Evolutionary conservation across 2,113 vertebrate genomes (phyloP), one percentile per base, ranked within the genome.

Genomic region (Cercopithecus mona): DNA sequence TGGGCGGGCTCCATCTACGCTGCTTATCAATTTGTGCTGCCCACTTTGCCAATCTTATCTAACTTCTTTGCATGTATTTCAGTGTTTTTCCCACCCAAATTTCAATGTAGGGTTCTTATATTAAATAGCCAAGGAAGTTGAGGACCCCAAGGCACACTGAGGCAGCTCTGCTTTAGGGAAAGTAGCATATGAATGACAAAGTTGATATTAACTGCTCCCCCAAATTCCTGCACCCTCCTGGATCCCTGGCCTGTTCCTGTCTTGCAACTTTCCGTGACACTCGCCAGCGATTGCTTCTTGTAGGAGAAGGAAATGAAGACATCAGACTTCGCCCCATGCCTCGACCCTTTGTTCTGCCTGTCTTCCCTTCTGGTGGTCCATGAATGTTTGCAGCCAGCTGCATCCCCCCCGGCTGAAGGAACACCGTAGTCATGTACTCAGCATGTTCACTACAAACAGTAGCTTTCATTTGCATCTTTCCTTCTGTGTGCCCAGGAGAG

Each of bases 271-370:
- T 32, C 40, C 0, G 0, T 3, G 22, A 0, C 6, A 3, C 8
- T 0, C 3, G 6, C 59, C 43, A 14, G 20, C 6, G 43, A 48
- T 14, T 70, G 35, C n/a, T 18, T 8, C 43, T 75, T 17, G 11
- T 11, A 10, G 30, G 10, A 59, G 55, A 12, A 0, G 6, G 8
- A 82, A 55, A 92, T 43, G 17, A 45, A 87, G 96, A 8, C 10
- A 1, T 16, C 0, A 0, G 38, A 10, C 0, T 1, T 16, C 11
- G 5, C 18, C 57, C 1, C 32, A 2, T 11, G 3, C 1, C 35
- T 1, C 30, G 2, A 22, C 9, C 20, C 61, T 45, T 1, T 2
- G 32, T 64, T n/a, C 48, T 0, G 0, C 27, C 12, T 52, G 8
- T n/a, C 30, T 38, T 48, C 66, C 64, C 84, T 35, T 40, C 3